Evolutionary conservation across 2,113 vertebrate species (phyloP).

Genomic region (Lates calcarifer): DNA sequence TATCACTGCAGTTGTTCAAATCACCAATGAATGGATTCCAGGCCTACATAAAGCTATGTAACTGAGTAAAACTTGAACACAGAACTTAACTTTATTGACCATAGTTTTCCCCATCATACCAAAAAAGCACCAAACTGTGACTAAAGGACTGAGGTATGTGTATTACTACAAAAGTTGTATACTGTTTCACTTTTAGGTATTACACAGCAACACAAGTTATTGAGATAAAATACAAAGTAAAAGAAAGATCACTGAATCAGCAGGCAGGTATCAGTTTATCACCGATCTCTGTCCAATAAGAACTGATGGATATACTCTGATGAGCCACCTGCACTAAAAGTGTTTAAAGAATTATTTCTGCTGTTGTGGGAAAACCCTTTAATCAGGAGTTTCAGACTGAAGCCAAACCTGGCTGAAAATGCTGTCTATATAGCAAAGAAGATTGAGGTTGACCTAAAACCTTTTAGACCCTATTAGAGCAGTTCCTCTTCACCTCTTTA

Average conservation of each 20-base stretch:
- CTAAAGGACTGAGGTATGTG: too few relatives aligned
- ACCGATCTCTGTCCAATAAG: background rate
- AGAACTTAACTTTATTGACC: too few relatives aligned
- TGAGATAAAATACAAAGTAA: background rate
- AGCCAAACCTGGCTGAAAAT: conserved; percentile 39
- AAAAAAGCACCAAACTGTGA: too few relatives aligned
- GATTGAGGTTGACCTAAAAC: conserved; percentile 57
- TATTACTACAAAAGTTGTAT: too few relatives aligned
- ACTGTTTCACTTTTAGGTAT: background rate
- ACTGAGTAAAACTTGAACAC: background rate
- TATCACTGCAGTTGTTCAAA: background rate
- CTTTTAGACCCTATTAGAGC: conserved; percentile 39
- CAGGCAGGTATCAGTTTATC: background rate
- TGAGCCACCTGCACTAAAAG: conserved; percentile 18
- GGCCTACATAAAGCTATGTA: background rate
- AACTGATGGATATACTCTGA: conserved; percentile 4
- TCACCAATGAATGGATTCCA: too few relatives aligned
- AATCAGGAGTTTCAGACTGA: conserved; percentile 37
- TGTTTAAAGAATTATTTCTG: conserved; percentile 29
- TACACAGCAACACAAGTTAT: background rate
- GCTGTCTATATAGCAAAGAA: conserved; percentile 9
- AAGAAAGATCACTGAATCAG: background rate
- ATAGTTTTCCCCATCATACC: too few relatives aligned
- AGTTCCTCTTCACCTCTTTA: conserved; percentile 5
- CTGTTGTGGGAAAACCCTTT: conserved; percentile 23